Percentiles rank a stretch among this genome's conserved stretches.
Conservation (phyloP, 2,888 invertebrate species). For the Teinopalpus imperialis region DNA sequence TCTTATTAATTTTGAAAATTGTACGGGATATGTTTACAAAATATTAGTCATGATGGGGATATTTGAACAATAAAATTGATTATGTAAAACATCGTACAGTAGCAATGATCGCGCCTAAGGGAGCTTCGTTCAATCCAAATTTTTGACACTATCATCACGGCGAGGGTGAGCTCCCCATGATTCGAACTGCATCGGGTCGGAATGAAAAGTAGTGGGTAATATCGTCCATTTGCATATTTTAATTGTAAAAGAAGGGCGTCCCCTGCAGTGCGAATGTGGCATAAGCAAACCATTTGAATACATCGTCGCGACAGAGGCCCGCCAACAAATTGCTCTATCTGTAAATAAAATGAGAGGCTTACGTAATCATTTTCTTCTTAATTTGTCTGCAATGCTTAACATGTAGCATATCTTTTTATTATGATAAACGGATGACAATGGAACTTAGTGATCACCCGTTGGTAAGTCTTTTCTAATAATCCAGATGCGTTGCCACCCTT, state of each 20-base stretch:
- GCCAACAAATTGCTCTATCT: constrained; percentile 58
- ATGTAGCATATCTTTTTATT: no score
- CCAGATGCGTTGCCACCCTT: no score
- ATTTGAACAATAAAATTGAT: constrained; percentile 32
- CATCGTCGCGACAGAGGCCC: constrained; percentile 45
- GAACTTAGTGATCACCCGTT: no score
- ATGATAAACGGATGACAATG: no score
- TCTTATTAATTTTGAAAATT: no score
- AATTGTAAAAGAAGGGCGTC: constrained; percentile 69
- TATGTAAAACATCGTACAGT: constrained; percentile 24
- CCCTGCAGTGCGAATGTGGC: constrained; percentile 63
- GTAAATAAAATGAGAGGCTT: constrained; percentile 49
- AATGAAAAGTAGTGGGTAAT: constrained; percentile 78
- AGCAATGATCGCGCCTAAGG: constrained; percentile 21
- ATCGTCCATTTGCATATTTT: constrained; percentile 79
- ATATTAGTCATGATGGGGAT: no score
- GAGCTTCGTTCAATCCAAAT: constrained; percentile 38
- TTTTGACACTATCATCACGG: constrained; percentile 50
- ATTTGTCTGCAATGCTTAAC: constrained; percentile 13
- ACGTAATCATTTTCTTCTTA: constrained; percentile 27
- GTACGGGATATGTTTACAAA: no score
- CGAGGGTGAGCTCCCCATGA: constrained; percentile 44
- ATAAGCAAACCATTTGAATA: constrained; percentile 71
- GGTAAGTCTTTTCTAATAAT: no score
- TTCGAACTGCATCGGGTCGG: constrained; percentile 59